Conservation (phyloP, 2,113 vertebrate genomes). For the Falco punctatus region DNA sequence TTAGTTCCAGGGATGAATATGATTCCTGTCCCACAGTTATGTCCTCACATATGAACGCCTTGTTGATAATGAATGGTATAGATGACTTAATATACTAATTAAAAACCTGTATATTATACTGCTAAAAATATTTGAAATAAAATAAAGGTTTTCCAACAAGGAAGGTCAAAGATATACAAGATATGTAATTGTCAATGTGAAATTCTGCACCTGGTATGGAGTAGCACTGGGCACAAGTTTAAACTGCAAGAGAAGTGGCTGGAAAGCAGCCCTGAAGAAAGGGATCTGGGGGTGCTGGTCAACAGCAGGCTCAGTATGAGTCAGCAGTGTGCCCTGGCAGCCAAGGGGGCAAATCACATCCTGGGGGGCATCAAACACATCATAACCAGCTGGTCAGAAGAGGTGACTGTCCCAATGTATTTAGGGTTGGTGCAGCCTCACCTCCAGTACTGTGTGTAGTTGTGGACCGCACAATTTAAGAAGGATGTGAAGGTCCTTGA, state of each 20-base stretch:
- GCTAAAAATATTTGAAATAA: background rate
- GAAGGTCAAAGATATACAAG: background rate
- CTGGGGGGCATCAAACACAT: background rate
- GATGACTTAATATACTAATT: background rate
- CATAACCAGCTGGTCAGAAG: rapidly evolving
- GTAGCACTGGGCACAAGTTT: rapidly evolving
- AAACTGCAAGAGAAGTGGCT: background rate
- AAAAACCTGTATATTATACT: background rate
- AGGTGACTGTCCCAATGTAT: rapidly evolving
- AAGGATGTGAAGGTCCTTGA: background rate
- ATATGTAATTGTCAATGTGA: background rate
- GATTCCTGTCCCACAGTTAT: background rate
- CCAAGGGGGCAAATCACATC: background rate
- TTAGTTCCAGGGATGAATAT: background rate
- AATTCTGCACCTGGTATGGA: background rate
- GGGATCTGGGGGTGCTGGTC: background rate
- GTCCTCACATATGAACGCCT: background rate
- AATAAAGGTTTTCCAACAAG: background rate
- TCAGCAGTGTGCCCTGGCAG: background rate
- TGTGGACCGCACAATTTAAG: background rate
- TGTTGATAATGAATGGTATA: background rate
- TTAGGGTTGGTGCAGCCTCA: background rate
- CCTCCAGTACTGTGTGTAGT: background rate
- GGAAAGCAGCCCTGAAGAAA: background rate
- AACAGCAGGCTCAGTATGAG: background rate